These are phyloP conservation scores for Dynastes maya DNA, from an alignment of 2,888 invertebrate genomes.

Conservation along the genomic window DNA sequence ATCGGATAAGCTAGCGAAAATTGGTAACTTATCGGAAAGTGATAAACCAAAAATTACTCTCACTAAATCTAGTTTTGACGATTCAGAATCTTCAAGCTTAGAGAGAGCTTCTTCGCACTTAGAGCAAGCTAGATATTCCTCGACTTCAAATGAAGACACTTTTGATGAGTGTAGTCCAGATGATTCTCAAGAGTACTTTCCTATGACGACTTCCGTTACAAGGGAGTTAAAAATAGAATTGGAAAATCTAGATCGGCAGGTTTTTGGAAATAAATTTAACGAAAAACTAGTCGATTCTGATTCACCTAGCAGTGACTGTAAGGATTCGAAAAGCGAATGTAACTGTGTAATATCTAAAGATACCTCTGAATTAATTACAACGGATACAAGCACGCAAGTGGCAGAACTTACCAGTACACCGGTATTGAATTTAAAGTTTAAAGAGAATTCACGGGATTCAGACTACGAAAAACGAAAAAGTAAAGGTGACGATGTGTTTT, in stretches of 20 bases:
- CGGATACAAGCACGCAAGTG: constrained; percentile 50
- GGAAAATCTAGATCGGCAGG: constrained; percentile 88
- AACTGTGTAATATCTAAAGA: constrained; percentile 49
- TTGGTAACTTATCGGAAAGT: constrained; percentile 49
- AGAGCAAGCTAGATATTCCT: constrained; percentile 64
- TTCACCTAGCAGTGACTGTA: constrained; percentile 53
- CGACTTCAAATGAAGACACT: constrained; percentile 66
- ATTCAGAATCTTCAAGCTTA: constrained; percentile 71
- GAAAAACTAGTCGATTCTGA: constrained; percentile 59
- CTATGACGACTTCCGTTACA: constrained; percentile 91
- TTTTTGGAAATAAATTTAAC: constrained; percentile 78
- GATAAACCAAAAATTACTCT: constrained; percentile 71
- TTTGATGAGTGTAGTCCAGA: constrained; percentile 82
- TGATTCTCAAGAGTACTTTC: constrained; percentile 87
- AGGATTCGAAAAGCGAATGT: constrained; percentile 51
- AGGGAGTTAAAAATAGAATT: constrained; percentile 86
- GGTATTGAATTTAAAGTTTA: constrained; percentile 52
- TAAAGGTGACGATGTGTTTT: constrained; percentile 73
- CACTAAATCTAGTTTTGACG: constrained; percentile 70
- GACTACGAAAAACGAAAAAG: constrained; percentile 48
- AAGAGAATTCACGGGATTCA: not conserved
- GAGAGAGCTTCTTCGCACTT: constrained; percentile 59
- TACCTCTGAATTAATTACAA: constrained; percentile 48
- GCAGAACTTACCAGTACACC: constrained; percentile 49
- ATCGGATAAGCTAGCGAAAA: constrained; percentile 64